phyloP scores from a whole-genome alignment of 2,113 vertebrate genomes.

The Piprites chloris region DNA sequence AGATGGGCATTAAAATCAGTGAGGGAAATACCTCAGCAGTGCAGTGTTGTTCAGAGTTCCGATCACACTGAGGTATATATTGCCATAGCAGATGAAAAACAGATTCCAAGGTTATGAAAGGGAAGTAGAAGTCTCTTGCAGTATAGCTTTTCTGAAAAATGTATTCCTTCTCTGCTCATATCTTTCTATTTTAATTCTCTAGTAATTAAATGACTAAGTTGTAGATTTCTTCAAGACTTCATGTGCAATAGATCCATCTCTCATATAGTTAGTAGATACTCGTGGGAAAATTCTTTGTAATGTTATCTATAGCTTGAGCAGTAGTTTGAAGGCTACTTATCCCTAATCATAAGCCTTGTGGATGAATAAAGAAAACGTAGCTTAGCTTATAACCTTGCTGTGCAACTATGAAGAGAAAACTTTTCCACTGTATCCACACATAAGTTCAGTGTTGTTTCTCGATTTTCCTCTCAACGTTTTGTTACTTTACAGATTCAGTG shows the following conservation, averaged over 20 bases:
- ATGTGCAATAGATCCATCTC: not conserved
- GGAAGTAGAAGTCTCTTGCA: not conserved
- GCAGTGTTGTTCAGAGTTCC: not conserved
- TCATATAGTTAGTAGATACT: not conserved
- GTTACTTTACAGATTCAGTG: not conserved
- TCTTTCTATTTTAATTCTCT: not conserved
- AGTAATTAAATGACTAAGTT: not conserved
- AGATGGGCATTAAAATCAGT: not conserved
- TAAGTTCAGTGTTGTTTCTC: not conserved
- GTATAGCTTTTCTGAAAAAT: not conserved
- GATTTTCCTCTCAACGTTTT: not conserved
- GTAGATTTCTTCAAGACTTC: not conserved
- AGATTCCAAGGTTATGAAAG: not conserved
- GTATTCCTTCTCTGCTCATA: not conserved
- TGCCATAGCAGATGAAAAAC: not conserved
- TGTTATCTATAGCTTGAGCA: not conserved
- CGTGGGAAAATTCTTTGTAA: not conserved
- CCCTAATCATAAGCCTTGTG: not conserved
- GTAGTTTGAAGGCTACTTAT: not conserved
- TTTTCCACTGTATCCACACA: accelerated
- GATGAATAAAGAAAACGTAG: not conserved
- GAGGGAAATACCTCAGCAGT: not conserved
- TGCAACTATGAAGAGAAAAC: not conserved
- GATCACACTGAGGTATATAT: not conserved
- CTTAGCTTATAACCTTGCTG: not conserved